Evolutionary conservation across 2,113 vertebrate species (phyloP), one percentile per base, ranked within the genome.

Genomic region (Sinocyclocheilus anophthalmus): DNA sequence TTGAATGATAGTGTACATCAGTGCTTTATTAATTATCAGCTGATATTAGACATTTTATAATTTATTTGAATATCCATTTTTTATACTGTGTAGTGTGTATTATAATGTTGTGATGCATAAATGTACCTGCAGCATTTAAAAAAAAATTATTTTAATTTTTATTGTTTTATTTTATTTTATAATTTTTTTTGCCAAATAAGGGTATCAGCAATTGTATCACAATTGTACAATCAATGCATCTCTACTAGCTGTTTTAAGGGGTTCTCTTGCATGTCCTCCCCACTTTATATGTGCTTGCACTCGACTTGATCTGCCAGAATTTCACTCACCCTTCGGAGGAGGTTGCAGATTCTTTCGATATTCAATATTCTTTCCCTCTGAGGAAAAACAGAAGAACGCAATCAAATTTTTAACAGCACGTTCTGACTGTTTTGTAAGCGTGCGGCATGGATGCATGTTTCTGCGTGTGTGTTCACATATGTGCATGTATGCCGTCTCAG

Each of bases 301-400:
- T 67, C 1, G 2, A 67, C 26, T 3, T 2, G 26, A 30, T 48
- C 65, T 55, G 12, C 22, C 18, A 72, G 18, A 50, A 6, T 48
- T 67, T 50, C 88, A 96, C 96, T 96, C 92, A 98, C 97, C 95
- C 94, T 96, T 87, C 97, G 94, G 78, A 98, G 95, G 86, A 98
- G 94, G 93, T 96, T 97, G 94, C 97, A 98, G 92, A 98, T 98
- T 91, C 97, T 95, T 84, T 98, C 97, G 57, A 98, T 97, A 93
- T 98, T 98, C 90, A 97, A 95, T 89, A 97, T 96, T 92, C 97
- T 93, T 90, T 98, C 97, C 75, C 96, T 96, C 97, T 98, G 95
- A 77, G 33, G 91, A 4, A 88, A 53, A 77, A 14, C 83, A 80
- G 90, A 33, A 89, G 48, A 79, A 65, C 4, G 5, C 87, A 88